Evolutionary conservation across 1,140 invertebrate species (phyloP), one percentile per base, ranked within the genome.

Genomic region (Subanguina moxae): DNA sequence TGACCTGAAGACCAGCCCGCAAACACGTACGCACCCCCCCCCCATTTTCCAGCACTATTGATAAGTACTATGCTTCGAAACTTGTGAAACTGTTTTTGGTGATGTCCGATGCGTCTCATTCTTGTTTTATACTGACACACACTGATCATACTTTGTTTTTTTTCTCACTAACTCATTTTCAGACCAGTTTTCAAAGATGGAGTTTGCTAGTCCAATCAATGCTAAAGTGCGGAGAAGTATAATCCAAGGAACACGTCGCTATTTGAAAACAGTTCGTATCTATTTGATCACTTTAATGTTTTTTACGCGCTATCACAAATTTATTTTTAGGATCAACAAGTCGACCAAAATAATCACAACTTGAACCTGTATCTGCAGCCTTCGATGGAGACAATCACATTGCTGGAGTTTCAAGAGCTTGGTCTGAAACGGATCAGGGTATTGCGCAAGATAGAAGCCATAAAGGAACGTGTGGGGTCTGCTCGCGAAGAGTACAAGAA

Each of bases 371-470:
- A 94, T 80, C 86, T 86, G 75, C 76, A 87, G 19, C 88, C 90
- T 43, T 92, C 92, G n/a, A 85, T 77, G 48, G 87, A 88, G 68
- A 86, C 87, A 62, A 88, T 94, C 65, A 87, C 87, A 65, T 85
- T 95, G 23, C 84, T 88, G 67, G 91, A 94, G 80, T 94, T 94
- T 86, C 91, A 94, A 87, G 88, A 90, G 61, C 86, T 90, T 73
- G 90, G 91, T 13, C 81, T 91, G 30, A 91, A 93, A 79, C 88
- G 93, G 77, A 82, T 94, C 32, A 90, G 90, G 87, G 87, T 91
- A 38, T 83, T 93, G 32, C 86, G 90, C 75, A 87, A 87, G 58
- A 85, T 92, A 63, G 90, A 91, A 76, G 86, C 88, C 52, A 87
- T 89, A 8, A 88, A 86, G 64, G 85, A 88, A 43, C 89, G 88